Evolutionary conservation across 2,113 vertebrate genomes (phyloP), one percentile per base, ranked within the genome.

Genomic region (Colossoma macropomum): DNA sequence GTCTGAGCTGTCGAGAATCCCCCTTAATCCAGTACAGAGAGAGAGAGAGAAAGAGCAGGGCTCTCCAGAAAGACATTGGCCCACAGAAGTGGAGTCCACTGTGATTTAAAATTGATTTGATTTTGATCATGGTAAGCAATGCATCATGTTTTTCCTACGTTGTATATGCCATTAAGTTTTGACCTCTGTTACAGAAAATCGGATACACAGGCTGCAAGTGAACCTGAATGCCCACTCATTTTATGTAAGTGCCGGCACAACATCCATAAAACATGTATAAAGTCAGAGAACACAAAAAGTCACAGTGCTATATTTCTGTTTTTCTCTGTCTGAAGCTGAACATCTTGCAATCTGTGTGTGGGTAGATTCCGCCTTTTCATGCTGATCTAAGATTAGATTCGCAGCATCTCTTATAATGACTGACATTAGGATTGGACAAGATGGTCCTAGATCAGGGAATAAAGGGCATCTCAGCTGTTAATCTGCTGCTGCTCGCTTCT

Each of bases 401-500:
- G 17, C 38, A 45, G 38, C 41, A n/a, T 71, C 68, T 45, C 68
- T 23, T 69, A 41, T 45, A 45, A 45, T 45, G 41, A 70, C 34
- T 38, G 16, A 16, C 32, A 15, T 25, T 45, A 71, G 68, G 68
- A 45, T 45, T 25, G 11, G 38, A 45, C 16, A 25, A 27, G 32
- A 30, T 38, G 73, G 68, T 75, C 63, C 63, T 66, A 82, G 62
- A 69, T 82, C 72, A 68, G 72, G 34, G 71, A 38, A 75, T 70
- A 75, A 62, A 75, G 74, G 41, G 65, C 28, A 68, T 90, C 91
- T 91, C 87, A 52, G 66, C 69, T 83, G 85, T 79, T 92, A 93
- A 90, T 90, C 91, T 91, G 78, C 77, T 84, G 83, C 89, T 84
- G 78, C 83, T 87, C 87, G 88, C 89, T 73, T 87, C 80, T 32